These are phyloP conservation scores for Periplaneta americana DNA, from an alignment of 1,140 invertebrate genomes.

Conservation along the genomic window DNA sequence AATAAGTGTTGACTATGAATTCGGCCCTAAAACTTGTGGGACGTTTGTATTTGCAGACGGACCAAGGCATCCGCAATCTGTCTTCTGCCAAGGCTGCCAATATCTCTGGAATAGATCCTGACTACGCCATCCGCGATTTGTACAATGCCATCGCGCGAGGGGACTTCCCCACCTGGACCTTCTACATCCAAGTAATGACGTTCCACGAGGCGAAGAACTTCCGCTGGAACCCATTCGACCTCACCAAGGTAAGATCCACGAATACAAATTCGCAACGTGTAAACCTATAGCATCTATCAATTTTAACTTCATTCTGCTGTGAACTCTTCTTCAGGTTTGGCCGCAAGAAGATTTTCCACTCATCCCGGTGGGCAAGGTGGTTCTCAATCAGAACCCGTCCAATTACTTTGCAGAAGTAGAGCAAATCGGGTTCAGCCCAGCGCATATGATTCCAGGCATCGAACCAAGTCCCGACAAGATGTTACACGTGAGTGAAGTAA, in stretches of 20 bases:
- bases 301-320: not conserved
- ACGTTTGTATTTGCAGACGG: conserved; percentile 48
- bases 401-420: conserved; percentile 96
- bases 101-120: conserved; percentile 72
- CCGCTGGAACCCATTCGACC: conserved; percentile 84
- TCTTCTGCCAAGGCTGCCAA: conserved; percentile 63
- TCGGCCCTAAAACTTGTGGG: too few relatives aligned
- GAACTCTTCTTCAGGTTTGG: conserved; percentile 62
- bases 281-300: too few relatives aligned
- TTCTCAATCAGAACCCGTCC: conserved; percentile 81
- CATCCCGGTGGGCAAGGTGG: conserved; percentile 85
- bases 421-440: conserved; percentile 89
- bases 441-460: conserved; percentile 88
- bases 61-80: conserved; percentile 87
- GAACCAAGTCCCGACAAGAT: conserved; percentile 92
- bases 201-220: conserved; percentile 62
- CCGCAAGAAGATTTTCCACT: conserved; percentile 85
- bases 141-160: conserved; percentile 83
- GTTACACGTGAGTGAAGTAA: conserved; percentile 67
- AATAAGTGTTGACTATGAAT: too few relatives aligned
- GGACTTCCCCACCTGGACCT: conserved; percentile 76
- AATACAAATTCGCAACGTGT: not conserved
- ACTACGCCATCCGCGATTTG: conserved; percentile 83
- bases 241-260: conserved; percentile 89
- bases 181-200: conserved; percentile 76